Evolutionary conservation across 2,797 vertebrate species (phyloP), one percentile per base, ranked within the genome.

Genomic region (Nyctibius grandis): DNA sequence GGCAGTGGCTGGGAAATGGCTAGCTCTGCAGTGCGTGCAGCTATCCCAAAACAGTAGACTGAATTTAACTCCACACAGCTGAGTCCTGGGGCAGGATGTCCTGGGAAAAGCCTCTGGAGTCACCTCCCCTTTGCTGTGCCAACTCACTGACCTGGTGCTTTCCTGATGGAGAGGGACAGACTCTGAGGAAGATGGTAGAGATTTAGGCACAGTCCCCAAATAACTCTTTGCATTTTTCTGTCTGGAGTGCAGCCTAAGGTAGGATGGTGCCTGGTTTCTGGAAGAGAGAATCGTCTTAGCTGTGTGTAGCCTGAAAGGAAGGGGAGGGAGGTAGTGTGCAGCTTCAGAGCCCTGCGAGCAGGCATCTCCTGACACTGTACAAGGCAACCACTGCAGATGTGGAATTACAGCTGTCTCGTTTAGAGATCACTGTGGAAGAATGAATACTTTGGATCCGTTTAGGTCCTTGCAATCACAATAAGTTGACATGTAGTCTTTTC

Each of bases 111-210:
- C 44, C 33, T 82, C 42, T 47, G 38, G 36, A 48, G 51, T 65
- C 19, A 22, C 9, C 4, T 63, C 6, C 42, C 45, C 18, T 82
- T 85, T 91, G 67, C 48, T 2, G 2, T 67, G 31, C 15, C 47
- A 22, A 42, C 22, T 82, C 33, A 31, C 4, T 64, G 47, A 44
- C 22, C 22, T 0, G 0, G 22, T 1, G 2, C 59, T 38, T 53
- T 79, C 20, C 18, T 64, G 34, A 64, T 67, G 61, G 45, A 63
- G 40, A 44, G 64, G 60, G 15, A 13, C 5, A 12, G 16, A 51
- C 45, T 86, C 53, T 60, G 60, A 74, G 76, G 40, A 80, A 64
- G 28, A 10, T 17, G 29, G 13, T 25, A 38, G 36, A 15, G 44
- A 56, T 87, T 76, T 67, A 54, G 44, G 47, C 45, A 34, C 28